A percentile compares a stretch with the other conserved stretches of the same genome.
These are phyloP conservation scores for Albula goreensis DNA, from an alignment of 2,113 vertebrate genomes.

Conservation along the genomic window DNA sequence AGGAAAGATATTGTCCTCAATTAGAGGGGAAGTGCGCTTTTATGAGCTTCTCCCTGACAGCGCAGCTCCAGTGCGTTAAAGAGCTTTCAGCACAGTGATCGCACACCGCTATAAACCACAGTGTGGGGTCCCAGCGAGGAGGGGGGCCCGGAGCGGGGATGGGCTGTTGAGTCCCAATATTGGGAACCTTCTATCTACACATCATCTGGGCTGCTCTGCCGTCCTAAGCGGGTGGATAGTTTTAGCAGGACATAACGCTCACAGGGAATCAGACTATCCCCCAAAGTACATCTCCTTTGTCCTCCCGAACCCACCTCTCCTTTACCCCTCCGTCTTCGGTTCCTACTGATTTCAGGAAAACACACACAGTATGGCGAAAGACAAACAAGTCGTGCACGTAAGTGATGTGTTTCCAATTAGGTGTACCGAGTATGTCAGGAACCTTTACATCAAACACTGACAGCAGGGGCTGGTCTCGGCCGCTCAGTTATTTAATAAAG, in stretches of 20 bases:
- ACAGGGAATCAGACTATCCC: background rate
- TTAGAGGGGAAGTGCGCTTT: constrained; percentile 70
- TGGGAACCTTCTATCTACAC: background rate
- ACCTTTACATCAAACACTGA: constrained; percentile 9
- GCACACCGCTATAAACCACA: constrained; percentile 16
- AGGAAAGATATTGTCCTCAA: constrained; percentile 61
- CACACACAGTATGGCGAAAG: background rate
- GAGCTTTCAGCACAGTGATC: constrained; percentile 29
- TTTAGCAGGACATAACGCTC: background rate
- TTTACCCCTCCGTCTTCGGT: background rate
- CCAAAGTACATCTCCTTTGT: background rate
- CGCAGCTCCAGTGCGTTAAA: constrained; percentile 25
- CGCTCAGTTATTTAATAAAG: background rate
- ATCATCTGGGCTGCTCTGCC: background rate
- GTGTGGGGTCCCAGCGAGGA: background rate
- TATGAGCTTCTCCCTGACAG: constrained; percentile 52
- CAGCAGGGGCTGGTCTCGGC: background rate
- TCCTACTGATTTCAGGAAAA: constrained; percentile 10
- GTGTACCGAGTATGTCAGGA: constrained; percentile 12
- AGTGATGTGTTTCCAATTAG: constrained; percentile 23
- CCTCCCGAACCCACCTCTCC: background rate
- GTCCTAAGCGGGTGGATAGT: background rate
- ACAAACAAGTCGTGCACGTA: background rate
- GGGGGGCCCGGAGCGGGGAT: background rate
- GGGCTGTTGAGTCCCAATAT: background rate